A percentile compares a stretch with the other conserved stretches of the same genome.
Conservation (phyloP, 1,140 invertebrate species). For the Panagrolaimus sp. region DNA sequence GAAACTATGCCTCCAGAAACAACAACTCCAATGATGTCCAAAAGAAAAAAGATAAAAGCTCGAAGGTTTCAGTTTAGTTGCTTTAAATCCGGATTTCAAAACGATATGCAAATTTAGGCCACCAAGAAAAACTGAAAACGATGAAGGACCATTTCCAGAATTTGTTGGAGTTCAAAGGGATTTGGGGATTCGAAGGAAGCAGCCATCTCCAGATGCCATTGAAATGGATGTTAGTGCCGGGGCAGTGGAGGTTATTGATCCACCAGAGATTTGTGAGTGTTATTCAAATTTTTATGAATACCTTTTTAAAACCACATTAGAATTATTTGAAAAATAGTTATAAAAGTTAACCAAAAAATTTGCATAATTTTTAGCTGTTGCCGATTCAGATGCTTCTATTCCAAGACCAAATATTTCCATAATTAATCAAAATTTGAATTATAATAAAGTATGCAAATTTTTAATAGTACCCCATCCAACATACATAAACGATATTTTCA, state of each 20-base stretch:
- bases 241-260: conserved; percentile 24
- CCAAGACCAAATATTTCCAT: no score
- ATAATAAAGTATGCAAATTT: no score
- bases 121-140: background rate
- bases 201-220: conserved; percentile 16
- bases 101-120: background rate
- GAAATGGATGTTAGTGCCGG: conserved; percentile 25
- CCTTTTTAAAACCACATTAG: no score
- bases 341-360: no score
- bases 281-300: no score
- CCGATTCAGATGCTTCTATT: no score
- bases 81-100: background rate
- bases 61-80: conserved; percentile 6
- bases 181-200: background rate
- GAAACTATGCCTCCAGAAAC: no score
- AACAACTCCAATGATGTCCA: background rate
- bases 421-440: no score
- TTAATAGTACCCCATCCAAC: no score
- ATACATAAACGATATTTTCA: no score
- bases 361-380: no score
- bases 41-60: background rate
- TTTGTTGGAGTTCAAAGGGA: background rate
- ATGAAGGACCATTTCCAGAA: background rate
- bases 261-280: conserved; percentile 17
- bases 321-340: no score